Base-by-base conservation (phyloP, 2,888 invertebrate genomes). In the Spilarctia lutea region DNA sequence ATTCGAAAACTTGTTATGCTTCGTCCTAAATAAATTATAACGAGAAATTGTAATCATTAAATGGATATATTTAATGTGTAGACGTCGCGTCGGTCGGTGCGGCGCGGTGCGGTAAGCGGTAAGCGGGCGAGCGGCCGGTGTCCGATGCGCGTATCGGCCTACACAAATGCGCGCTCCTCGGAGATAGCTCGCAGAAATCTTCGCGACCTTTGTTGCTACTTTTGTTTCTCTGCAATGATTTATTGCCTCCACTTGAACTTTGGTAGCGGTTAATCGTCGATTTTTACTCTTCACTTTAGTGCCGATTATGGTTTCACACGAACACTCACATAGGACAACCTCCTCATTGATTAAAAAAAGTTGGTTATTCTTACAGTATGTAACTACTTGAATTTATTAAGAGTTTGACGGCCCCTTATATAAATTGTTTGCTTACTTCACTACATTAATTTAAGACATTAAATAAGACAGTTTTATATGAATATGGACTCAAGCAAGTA, bases 1-100 rank as follows among this genome's bases (percentile, higher is more conserved):
- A 96, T 94, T 95, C 95, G 94, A 94, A 94, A 95, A 95, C 96
- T 95, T 95, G 96, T 96, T 95, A 95, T 95, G 94, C 94, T 94
- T 94, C 95, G 92, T 93, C 93, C 94, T 94, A 94, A 95, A 95
- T 95, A 96, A 95, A 95, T 95, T 95, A 95, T 95, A 94, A 94
- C 95, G 94, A 95, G 95, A 94, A 95, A 95, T 95, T 94, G 94
- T 95, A 94, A 95, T 94, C 94, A 93, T 94, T 94, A 94, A 94
- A 94, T 94, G 92, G 93, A 94, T 95, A 95, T 95, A 94, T 95
- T 94, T 94, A 94, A 94, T 94, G 94, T 92, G 93, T 92, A 89
- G 91, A 91, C 88, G 91, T 91, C 86, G 87, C 86, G 87, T 85
- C 81, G 86, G 84, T 80, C 83, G 81, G 84, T 85, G 82, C 85